Percentiles rank a stretch among this genome's conserved stretches.
phyloP scores from a whole-genome alignment of 2,888 invertebrate species.

The Eledone cirrhosa region DNA sequence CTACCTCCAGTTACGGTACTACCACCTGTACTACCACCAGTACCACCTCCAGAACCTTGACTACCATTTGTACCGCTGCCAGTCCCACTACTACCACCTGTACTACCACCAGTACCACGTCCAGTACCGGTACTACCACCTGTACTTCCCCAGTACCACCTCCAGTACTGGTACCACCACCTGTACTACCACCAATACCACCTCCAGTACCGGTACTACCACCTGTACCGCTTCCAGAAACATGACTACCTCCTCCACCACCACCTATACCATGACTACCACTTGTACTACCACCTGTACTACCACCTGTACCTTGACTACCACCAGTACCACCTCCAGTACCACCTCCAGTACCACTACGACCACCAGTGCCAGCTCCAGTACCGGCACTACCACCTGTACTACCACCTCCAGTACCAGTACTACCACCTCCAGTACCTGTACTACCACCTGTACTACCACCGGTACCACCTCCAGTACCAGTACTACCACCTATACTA shows the following conservation, averaged over 20 bases:
- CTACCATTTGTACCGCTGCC: no score
- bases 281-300: no score
- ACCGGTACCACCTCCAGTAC: neutral
- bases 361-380: no score
- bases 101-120: neutral
- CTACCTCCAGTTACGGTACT: no score
- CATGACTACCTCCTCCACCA: neutral
- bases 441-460: conserved; percentile 1
- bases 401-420: neutral
- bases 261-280: conserved; percentile 36
- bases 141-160: no score
- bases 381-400: no score
- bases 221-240: conserved; percentile 39
- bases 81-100: neutral
- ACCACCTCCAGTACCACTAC: no score
- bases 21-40: neutral
- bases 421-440: neutral
- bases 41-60: neutral
- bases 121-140: conserved; percentile 21
- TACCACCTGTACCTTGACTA: no score
- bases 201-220: no score
- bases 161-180: conserved; percentile 47
- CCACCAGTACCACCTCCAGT: no score
- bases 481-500: neutral
- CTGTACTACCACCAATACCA: conserved; percentile 47